Evolutionary conservation across 2,113 vertebrate genomes (phyloP), one percentile per base, ranked within the genome.

Genomic region (Electrona antarctica): DNA sequence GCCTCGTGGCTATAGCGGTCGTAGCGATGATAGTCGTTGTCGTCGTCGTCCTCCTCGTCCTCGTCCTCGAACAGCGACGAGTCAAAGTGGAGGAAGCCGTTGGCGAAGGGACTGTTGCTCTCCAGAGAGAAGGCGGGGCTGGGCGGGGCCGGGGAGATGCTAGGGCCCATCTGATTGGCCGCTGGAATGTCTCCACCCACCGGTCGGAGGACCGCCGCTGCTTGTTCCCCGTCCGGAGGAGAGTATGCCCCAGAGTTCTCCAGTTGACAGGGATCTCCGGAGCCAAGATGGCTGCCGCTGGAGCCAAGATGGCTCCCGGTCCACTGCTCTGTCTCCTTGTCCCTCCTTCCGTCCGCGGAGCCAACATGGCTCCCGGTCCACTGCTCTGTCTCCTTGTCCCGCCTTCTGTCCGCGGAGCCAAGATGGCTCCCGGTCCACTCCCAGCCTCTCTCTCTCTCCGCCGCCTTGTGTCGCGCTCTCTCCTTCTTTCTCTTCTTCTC

Each of bases 11-110:
- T 11, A n/a, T 21, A n/a, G 8, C 6, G 80, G 1, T 86, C 65
- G 0, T 78, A 62, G 7, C 57, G 15, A 7, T 13, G 50, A 9
- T 54, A 45, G 12, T 48, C 50, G 3, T 54, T 15, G 3, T 55
- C 49, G 11, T n/a, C 55, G 14, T 77, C 76, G 11, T 88, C 79
- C 10, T 80, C 71, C 13, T 68, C 66, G 1, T 92, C 89, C 0
- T 93, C 91, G 4, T 93, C 92, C 77, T 92, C 93, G 47, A 94
- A 93, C 79, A 93, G 73, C 70, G 92, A 91, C 2, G 93, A 94
- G 15, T 93, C 92, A 57, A 94, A 94, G 74, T 93, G 93, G 49
- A 94, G 89, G 64, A 91, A 85, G 60, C 92, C 90, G 2, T 94
- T 93, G 0, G 91, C 90, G 11, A 92, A 89, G 0, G 92, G 86